Evolutionary conservation across 2,888 invertebrate genomes (phyloP).

Genomic region (Tetragonisca angustula): DNA sequence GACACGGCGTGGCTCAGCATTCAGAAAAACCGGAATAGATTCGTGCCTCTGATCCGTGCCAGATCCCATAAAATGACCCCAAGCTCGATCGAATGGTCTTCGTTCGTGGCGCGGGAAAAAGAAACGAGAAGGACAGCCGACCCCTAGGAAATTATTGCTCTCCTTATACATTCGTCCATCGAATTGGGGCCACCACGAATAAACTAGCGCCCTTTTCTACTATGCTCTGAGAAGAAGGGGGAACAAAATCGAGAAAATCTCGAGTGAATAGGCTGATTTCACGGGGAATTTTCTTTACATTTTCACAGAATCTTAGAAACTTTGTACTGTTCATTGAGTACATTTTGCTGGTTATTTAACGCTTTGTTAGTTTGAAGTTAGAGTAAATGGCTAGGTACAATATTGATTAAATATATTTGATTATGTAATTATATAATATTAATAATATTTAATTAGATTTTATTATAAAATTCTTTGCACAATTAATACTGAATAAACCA

Average conservation of each 20-base stretch:
- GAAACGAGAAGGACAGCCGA: conserved; percentile 38
- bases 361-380: too few species aligned
- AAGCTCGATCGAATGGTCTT: conserved; percentile 67
- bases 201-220: conserved; percentile 67
- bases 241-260: neutral
- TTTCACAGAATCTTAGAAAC: conserved; percentile 18
- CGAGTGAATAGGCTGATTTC: conserved; percentile 8
- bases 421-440: too few species aligned
- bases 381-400: too few species aligned
- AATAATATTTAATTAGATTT: neutral
- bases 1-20: conserved; percentile 72
- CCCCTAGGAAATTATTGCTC: conserved; percentile 81
- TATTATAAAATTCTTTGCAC: neutral
- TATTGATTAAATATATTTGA: too few species aligned
- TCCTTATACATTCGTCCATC: conserved; percentile 81
- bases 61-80: conserved; percentile 82
- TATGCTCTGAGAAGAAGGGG: neutral
- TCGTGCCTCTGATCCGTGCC: conserved; percentile 78
- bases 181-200: conserved; percentile 76
- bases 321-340: neutral
- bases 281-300: conserved; percentile 33
- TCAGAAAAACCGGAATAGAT: conserved; percentile 75
- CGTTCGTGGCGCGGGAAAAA: conserved; percentile 54
- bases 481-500: neutral
- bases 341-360: neutral